These are phyloP conservation scores for Pseudanteris insignis DNA, from an alignment of 2,888 invertebrate genomes.

Conservation along the genomic window DNA sequence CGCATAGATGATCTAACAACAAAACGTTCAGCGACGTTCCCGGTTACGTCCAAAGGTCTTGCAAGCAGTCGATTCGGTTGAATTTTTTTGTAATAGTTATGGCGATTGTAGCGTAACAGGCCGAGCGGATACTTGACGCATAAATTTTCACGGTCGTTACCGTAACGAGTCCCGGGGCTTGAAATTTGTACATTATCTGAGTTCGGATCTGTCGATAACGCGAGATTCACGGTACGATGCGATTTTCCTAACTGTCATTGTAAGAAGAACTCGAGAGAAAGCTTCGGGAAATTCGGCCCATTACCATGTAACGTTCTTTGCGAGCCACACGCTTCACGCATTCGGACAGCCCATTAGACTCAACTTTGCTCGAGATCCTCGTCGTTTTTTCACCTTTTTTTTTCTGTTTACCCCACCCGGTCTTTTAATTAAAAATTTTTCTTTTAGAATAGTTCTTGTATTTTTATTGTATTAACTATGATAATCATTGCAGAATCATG, in stretches of 20 bases:
- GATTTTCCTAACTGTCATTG: conserved; percentile 39
- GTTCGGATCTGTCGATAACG: conserved; percentile 37
- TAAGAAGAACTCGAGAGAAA: conserved; percentile 24
- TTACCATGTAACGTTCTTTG: conserved; percentile 40
- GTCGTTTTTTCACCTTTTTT: no score
- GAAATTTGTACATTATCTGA: conserved; percentile 36
- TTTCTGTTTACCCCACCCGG: no score
- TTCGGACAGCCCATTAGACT: conserved; percentile 37
- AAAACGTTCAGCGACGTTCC: conserved; percentile 25
- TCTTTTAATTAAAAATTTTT: no score
- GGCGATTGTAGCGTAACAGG: conserved; percentile 18
- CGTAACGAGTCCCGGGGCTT: conserved; percentile 33
- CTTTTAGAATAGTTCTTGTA: no score
- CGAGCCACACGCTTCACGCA: conserved; percentile 39
- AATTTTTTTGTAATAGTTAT: conserved; percentile 39
- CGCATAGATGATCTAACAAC: conserved; percentile 22
- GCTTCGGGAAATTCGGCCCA: conserved; percentile 32
- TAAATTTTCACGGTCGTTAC: conserved; percentile 30
- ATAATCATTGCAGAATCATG: no score
- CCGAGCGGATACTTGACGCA: conserved; percentile 15
- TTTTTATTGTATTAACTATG: no score
- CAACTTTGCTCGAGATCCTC: conserved; percentile 21
- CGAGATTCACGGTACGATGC: conserved; percentile 34
- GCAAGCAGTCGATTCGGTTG: conserved; percentile 29
- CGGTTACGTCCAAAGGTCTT: conserved; percentile 31